A percentile compares a stretch with the other conserved stretches of the same genome.
phyloP scores from a whole-genome alignment of 2,797 vertebrate genomes.

The Enteromius fasciolatus region DNA sequence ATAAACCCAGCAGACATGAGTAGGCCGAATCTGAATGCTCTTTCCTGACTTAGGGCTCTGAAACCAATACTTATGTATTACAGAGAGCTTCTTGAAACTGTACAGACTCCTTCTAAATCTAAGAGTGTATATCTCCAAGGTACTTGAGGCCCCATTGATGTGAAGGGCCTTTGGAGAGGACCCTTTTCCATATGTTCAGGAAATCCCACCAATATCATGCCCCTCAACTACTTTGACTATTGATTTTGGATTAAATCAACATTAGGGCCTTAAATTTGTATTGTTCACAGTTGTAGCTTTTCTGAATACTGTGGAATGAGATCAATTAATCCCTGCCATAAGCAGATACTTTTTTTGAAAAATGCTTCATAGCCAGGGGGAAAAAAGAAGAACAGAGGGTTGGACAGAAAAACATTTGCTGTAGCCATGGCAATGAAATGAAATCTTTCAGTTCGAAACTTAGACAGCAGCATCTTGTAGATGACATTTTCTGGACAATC shows the following conservation, averaged over 20 bases:
- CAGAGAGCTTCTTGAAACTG: constrained; percentile 33
- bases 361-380: background rate
- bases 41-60: constrained; percentile 23
- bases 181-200: constrained; percentile 12
- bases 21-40: constrained; percentile 14
- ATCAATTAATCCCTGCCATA: background rate
- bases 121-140: constrained; percentile 11
- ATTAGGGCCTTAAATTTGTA: background rate
- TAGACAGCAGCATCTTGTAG: constrained; percentile 1
- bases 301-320: background rate
- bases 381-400: background rate
- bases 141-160: constrained; percentile 13
- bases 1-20: background rate
- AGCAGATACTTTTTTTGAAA: background rate
- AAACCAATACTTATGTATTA: constrained; percentile 6
- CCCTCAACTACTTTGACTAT: background rate
- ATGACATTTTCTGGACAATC: constrained; percentile 22
- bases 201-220: background rate
- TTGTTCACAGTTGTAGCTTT: background rate
- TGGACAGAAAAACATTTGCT: background rate
- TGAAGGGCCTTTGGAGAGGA: constrained; percentile 13
- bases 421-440: constrained; percentile 40
- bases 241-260: constrained; percentile 1
- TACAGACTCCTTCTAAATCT: background rate
- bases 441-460: constrained; percentile 17